phyloP scores from a whole-genome alignment of 2,113 vertebrate genomes.

The Melanocharis versteri region DNA sequence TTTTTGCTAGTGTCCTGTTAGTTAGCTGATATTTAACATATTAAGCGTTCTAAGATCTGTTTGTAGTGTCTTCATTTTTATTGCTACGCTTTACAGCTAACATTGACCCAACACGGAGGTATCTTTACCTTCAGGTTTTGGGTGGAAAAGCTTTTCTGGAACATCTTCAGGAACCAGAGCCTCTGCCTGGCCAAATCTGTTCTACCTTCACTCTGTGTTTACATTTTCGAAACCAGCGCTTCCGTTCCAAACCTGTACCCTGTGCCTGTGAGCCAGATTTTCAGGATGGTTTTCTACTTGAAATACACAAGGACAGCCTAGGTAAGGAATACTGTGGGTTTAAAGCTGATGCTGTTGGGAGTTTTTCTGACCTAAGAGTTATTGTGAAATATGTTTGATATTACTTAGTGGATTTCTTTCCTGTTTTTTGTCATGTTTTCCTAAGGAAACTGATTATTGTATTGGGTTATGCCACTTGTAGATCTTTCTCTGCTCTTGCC shows the following conservation, averaged over 20 bases:
- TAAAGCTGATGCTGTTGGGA: background rate
- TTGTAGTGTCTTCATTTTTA: constrained; percentile 72
- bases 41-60: background rate
- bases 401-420: background rate
- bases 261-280: constrained; percentile 96
- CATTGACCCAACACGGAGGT: constrained; percentile 88
- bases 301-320: constrained; percentile 84
- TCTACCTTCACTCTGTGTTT: constrained; percentile 91
- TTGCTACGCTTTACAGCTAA: constrained; percentile 81
- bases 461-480: background rate
- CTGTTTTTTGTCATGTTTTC: background rate
- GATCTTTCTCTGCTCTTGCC: background rate
- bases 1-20: background rate
- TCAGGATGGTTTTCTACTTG: constrained; percentile 90
- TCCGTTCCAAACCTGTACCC: constrained; percentile 90
- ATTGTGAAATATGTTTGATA: background rate
- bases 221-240: constrained; percentile 94
- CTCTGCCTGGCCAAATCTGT: constrained; percentile 88
- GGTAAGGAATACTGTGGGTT: constrained; percentile 67
- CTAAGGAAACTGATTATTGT: background rate
- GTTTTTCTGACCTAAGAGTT: background rate
- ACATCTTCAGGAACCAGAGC: constrained; percentile 91
- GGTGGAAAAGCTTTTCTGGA: constrained; percentile 97
- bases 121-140: constrained; percentile 93
- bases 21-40: constrained; percentile 25